Conservation (phyloP, 2,113 vertebrate species). For the Salvator merianae region DNA sequence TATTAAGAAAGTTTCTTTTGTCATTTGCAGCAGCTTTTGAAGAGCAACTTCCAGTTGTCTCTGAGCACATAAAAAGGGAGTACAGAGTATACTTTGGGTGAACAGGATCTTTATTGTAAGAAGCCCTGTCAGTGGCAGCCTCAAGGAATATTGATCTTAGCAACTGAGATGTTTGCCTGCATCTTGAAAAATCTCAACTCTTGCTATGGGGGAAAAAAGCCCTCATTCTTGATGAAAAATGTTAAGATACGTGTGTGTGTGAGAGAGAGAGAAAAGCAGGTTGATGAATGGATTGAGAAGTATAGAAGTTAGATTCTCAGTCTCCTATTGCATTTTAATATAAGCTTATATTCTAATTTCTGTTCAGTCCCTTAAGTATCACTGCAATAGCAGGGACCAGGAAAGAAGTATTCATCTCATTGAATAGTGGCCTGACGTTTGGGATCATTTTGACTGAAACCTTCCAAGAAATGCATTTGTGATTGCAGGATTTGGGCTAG, state of each 20-base stretch:
- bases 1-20: not conserved
- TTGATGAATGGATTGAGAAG: not conserved
- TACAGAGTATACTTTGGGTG: not conserved
- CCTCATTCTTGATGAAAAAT: not conserved
- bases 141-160: not conserved
- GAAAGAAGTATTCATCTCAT: too few species aligned
- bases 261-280: not conserved
- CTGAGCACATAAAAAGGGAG: not conserved
- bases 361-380: too few species aligned
- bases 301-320: not conserved
- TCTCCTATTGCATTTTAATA: not conserved
- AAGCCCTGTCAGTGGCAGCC: not conserved
- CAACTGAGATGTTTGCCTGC: not conserved
- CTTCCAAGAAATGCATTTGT: too few species aligned
- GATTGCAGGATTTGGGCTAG: too few species aligned
- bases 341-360: too few species aligned
- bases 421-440: too few species aligned
- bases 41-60: not conserved
- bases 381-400: too few species aligned
- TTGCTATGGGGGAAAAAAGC: not conserved
- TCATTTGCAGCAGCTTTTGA: not conserved
- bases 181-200: not conserved
- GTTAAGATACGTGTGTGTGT: too few species aligned
- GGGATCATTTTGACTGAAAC: too few species aligned
- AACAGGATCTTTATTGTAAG: not conserved